Evolutionary conservation across 1,140 invertebrate species (phyloP).

Genomic region (Sinella curviseta): DNA sequence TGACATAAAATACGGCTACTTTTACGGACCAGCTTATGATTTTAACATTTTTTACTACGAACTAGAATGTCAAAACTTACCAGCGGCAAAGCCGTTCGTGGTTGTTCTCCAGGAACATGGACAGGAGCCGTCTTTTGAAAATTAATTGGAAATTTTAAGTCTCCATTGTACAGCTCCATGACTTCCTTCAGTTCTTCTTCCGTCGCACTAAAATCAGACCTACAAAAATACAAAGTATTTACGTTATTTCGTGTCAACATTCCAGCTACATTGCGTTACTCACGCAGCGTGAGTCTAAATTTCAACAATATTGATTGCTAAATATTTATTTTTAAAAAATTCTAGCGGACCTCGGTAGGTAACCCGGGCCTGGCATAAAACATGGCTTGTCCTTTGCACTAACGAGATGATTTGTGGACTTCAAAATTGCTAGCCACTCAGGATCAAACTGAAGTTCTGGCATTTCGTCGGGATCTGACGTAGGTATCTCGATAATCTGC

Average conservation of each 20-base stretch:
- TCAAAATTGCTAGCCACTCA: constrained; percentile 90
- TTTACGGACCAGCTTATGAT: no score
- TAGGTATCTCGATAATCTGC: constrained; percentile 44
- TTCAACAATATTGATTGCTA: not conserved
- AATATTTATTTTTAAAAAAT: constrained; percentile 16
- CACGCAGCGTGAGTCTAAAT: not conserved
- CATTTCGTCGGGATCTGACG: not conserved
- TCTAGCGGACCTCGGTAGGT: constrained; percentile 62
- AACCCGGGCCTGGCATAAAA: constrained; percentile 77
- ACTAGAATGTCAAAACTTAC: no score
- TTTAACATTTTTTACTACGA: no score
- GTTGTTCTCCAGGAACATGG: constrained; percentile 60
- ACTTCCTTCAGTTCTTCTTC: constrained; percentile 71
- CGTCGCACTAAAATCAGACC: constrained; percentile 75
- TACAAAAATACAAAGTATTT: constrained; percentile 51
- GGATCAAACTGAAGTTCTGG: constrained; percentile 70
- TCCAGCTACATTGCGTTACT: no score
- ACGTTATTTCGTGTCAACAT: no score
- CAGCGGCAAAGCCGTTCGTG: constrained; percentile 29
- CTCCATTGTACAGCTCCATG: constrained; percentile 64
- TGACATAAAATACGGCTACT: no score
- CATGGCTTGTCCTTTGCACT: constrained; percentile 67
- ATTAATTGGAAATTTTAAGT: constrained; percentile 71
- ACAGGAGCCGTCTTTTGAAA: constrained; percentile 72
- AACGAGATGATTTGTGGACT: constrained; percentile 83